phyloP scores from a whole-genome alignment of 2,888 invertebrate species.

The Dusona sp. region DNA sequence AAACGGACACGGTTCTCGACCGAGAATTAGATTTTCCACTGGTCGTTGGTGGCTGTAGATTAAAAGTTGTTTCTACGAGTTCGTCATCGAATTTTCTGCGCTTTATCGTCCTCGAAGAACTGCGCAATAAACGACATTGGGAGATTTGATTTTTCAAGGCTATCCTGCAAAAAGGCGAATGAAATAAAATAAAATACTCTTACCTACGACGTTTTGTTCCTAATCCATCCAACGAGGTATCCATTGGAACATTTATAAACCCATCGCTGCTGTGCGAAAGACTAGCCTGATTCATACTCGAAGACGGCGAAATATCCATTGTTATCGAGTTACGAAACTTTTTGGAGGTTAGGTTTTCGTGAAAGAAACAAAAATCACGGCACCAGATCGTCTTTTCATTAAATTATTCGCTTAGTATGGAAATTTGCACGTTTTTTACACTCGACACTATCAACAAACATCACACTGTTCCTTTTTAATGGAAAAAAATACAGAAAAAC shows the following conservation, averaged over 20 bases:
- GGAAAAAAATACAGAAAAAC: not conserved
- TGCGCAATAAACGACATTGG: constrained; percentile 79
- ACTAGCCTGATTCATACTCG: constrained; percentile 76
- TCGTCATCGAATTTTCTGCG: constrained; percentile 98
- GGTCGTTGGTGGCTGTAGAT: constrained; percentile 81
- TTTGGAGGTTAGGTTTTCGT: constrained; percentile 39
- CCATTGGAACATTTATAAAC: constrained; percentile 80
- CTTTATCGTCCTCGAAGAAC: constrained; percentile 97
- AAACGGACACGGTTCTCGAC: constrained; percentile 80
- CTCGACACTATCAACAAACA: constrained; percentile 1
- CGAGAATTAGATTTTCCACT: constrained; percentile 80
- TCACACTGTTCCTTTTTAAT: not conserved
- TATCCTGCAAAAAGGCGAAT: not conserved
- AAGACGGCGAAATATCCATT: constrained; percentile 78
- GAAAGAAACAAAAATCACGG: constrained; percentile 6
- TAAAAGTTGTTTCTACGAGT: constrained; percentile 90
- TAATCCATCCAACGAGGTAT: constrained; percentile 79
- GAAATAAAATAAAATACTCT: not conserved
- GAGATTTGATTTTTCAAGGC: not conserved
- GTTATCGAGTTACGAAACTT: constrained; percentile 31
- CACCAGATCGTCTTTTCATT: not conserved
- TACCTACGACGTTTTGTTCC: constrained; percentile 83
- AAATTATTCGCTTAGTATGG: not conserved
- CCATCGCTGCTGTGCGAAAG: constrained; percentile 77
- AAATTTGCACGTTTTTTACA: not conserved